These are phyloP conservation scores for Bostrychus sinensis DNA, from an alignment of 2,113 vertebrate genomes.

Conservation along the genomic window DNA sequence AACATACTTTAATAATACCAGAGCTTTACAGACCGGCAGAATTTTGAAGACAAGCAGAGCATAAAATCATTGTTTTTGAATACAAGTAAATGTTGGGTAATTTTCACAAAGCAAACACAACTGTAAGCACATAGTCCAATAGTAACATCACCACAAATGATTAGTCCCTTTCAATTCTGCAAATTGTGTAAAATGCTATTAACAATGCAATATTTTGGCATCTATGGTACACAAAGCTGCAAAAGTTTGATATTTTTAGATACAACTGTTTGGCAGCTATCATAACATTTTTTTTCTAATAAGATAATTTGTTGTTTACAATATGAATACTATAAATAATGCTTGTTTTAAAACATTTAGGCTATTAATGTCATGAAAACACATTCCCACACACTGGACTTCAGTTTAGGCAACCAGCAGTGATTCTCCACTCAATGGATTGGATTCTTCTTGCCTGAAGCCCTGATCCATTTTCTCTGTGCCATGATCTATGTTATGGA, in stretches of 20 bases:
- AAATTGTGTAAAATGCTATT: no score
- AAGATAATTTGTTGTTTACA: no score
- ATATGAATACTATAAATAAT: no score
- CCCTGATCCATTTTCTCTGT: slow-evolving; percentile 73
- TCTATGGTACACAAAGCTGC: no score
- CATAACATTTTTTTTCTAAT: no score
- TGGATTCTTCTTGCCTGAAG: slow-evolving; percentile 62
- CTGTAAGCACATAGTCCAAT: neutral
- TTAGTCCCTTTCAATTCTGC: no score
- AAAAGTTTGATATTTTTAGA: no score
- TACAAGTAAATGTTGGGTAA: neutral
- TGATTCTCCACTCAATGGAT: slow-evolving; percentile 66
- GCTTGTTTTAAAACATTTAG: slow-evolving; percentile 18
- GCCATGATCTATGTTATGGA: slow-evolving; percentile 81
- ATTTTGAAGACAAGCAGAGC: neutral
- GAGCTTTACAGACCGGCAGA: neutral
- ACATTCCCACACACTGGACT: slow-evolving; percentile 53
- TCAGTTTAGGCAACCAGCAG: slow-evolving; percentile 57
- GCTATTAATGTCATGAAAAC: slow-evolving; percentile 32
- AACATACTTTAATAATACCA: neutral
- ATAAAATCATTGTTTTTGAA: no score
- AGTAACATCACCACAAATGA: no score
- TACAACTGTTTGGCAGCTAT: no score
- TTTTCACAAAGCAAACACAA: neutral
- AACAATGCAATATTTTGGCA: no score